These are phyloP conservation scores for Coronaproctus castanopsis DNA, from an alignment of 2,888 invertebrate genomes.

Conservation along the genomic window DNA sequence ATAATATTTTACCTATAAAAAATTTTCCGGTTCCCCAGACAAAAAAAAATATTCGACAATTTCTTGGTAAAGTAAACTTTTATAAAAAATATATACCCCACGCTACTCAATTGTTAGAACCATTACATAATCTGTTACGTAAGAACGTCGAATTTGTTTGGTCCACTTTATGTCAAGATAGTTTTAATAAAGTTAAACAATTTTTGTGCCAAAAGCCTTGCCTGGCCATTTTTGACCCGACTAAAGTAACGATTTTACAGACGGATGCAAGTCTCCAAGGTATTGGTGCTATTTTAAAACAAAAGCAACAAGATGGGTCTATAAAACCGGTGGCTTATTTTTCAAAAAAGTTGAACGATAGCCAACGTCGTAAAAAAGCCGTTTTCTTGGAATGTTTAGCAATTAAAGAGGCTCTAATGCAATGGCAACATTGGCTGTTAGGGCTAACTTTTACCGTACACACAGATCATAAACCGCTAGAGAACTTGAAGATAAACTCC, in stretches of 20 bases:
- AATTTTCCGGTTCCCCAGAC: conserved; percentile 6
- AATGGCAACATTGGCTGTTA: conserved; percentile 14
- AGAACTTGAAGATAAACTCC: conserved; percentile 17
- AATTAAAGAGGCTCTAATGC: conserved; percentile 14
- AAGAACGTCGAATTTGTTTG: conserved; percentile 18
- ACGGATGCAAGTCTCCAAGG: conserved; percentile 21
- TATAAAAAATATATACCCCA: conserved; percentile 16
- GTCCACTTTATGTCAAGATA: conserved; percentile 16
- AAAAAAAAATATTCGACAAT: conserved; percentile 6
- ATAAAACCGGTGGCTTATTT: conserved; percentile 18
- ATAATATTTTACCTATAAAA: conserved; percentile 3
- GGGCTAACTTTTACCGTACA: conserved; percentile 9
- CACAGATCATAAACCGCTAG: conserved; percentile 16
- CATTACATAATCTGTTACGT: conserved; percentile 4
- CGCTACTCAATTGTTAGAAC: conserved; percentile 5
- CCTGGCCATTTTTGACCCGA: conserved; percentile 21
- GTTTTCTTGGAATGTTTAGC: conserved; percentile 14
- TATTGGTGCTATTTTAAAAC: conserved; percentile 19
- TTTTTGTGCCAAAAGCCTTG: conserved; percentile 20
- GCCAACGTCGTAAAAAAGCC: conserved; percentile 14
- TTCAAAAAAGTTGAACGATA: conserved; percentile 14
- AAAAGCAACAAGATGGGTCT: conserved; percentile 15
- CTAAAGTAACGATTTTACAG: conserved; percentile 19
- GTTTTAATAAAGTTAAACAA: conserved; percentile 16
- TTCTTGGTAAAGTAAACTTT: conserved; percentile 10